Percentiles rank a stretch among this genome's conserved stretches.
Evolutionary conservation across 2,888 invertebrate species (phyloP).

Genomic region (Uropetala carovei): DNA sequence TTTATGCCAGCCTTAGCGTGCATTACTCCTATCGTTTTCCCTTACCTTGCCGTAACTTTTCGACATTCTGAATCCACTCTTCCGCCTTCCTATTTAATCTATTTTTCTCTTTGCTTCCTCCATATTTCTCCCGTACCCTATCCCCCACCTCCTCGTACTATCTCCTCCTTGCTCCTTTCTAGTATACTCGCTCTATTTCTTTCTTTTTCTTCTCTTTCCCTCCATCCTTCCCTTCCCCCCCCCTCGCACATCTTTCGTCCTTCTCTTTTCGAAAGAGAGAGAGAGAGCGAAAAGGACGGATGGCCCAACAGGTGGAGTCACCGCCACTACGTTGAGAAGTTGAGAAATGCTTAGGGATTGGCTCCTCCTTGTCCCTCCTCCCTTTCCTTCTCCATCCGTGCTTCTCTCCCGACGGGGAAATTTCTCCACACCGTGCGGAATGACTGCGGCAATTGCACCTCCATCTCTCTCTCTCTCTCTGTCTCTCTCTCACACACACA

Average conservation of each 20-base stretch:
- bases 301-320: conserved; percentile 59
- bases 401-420: conserved; percentile 25
- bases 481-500: neutral
- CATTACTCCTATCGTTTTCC: too few relatives aligned
- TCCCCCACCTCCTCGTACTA: too few relatives aligned
- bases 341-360: conserved; percentile 17
- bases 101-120: neutral
- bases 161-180: neutral
- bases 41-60: too few relatives aligned
- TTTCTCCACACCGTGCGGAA: neutral
- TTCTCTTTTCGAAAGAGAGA: neutral
- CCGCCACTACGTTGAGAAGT: conserved; percentile 1
- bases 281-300: conserved; percentile 1
- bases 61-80: too few relatives aligned
- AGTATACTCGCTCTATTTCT: neutral
- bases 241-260: neutral
- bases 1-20: too few relatives aligned
- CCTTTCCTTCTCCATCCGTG: neutral
- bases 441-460: neutral
- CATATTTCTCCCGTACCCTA: too few relatives aligned
- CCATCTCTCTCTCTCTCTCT: neutral
- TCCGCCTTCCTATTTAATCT: neutral
- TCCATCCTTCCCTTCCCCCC: neutral
- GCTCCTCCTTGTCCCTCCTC: neutral
- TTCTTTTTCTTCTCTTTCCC: neutral